These are phyloP conservation scores for Corticium candelabrum DNA, from an alignment of 37 sponge, comb jelly and placozoan genomes.

Conservation along the genomic window DNA sequence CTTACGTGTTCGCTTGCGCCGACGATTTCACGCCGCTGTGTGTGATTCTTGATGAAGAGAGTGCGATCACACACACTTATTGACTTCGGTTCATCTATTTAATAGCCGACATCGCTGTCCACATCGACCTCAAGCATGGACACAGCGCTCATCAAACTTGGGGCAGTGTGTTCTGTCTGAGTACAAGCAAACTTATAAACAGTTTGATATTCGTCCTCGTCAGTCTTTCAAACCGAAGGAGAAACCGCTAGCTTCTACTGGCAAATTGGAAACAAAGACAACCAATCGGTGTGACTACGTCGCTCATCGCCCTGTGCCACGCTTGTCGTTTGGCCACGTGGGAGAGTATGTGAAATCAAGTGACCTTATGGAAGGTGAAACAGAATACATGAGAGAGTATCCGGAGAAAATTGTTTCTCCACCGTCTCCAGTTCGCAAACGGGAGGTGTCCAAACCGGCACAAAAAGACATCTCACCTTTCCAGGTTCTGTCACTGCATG, in stretches of 20 bases:
- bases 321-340: neutral
- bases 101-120: neutral
- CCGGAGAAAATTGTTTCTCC: neutral
- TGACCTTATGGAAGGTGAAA: neutral
- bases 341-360: neutral
- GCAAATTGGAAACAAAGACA: neutral
- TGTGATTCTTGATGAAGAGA: no score
- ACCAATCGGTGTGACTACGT: neutral
- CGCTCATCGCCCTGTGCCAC: neutral
- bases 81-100: neutral
- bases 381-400: neutral
- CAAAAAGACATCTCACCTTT: neutral
- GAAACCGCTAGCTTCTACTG: neutral
- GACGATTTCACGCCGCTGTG: no score
- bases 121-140: neutral
- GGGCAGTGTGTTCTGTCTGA: neutral
- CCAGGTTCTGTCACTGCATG: no score
- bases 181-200: neutral
- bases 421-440: neutral
- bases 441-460: neutral
- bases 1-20: no score
- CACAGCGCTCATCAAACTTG: neutral
- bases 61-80: no score
- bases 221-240: neutral
- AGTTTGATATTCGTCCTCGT: neutral